Percentiles rank a stretch among this genome's conserved stretches.
These are phyloP conservation scores for Anaspis maculata DNA, from an alignment of 2,888 invertebrate genomes.

Conservation along the genomic window DNA sequence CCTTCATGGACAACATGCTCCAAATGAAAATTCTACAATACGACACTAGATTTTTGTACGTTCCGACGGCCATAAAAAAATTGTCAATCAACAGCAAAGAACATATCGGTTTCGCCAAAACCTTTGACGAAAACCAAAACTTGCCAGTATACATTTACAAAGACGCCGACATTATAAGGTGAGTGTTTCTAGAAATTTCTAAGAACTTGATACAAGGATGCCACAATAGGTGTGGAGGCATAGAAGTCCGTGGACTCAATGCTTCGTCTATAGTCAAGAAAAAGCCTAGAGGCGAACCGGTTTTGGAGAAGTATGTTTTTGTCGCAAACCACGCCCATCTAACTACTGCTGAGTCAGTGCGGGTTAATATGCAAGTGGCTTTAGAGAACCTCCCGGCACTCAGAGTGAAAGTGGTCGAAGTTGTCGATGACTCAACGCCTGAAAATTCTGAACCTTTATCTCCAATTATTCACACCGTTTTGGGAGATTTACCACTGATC, in stretches of 20 bases:
- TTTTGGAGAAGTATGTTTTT: conserved; percentile 68
- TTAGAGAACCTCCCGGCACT: conserved; percentile 52
- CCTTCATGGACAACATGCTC: conserved; percentile 84
- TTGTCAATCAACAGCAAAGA: conserved; percentile 59
- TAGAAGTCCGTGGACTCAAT: conserved; percentile 68
- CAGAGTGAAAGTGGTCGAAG: conserved; percentile 43
- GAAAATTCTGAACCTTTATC: conserved; percentile 45
- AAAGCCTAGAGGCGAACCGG: conserved; percentile 61
- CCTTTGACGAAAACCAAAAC: conserved; percentile 20
- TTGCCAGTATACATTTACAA: conserved; percentile 31
- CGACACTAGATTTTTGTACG: conserved; percentile 58
- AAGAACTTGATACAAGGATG: too few relatives aligned
- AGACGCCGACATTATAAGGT: conserved; percentile 16
- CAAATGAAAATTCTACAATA: conserved; percentile 68
- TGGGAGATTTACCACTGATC: conserved; percentile 61
- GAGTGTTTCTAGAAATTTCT: too few relatives aligned
- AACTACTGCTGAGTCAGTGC: conserved; percentile 38
- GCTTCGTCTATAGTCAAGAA: conserved; percentile 66
- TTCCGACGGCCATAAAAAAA: conserved; percentile 68
- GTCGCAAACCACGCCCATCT: conserved; percentile 48
- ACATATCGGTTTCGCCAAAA: conserved; percentile 46
- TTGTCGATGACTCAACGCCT: conserved; percentile 23
- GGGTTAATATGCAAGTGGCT: conserved; percentile 59
- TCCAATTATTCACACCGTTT: conserved; percentile 48
- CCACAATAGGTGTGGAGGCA: conserved; percentile 56